phyloP scores from a whole-genome alignment of 2,113 vertebrate genomes.

The Clarias batrachus region DNA sequence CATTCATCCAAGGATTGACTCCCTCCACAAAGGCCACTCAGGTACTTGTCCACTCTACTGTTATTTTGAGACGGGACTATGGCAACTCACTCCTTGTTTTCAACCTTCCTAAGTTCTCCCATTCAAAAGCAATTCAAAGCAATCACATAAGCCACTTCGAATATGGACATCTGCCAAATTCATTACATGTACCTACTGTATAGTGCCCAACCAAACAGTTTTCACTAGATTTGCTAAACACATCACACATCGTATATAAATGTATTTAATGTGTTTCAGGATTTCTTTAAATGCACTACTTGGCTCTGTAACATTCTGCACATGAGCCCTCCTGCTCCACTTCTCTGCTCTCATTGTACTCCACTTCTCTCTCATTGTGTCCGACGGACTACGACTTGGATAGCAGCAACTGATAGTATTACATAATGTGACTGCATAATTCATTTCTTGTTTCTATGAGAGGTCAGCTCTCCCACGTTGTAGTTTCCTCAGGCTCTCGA shows the following conservation, averaged over 20 bases:
- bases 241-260: background rate
- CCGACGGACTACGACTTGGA: constrained; percentile 16
- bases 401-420: constrained; percentile 42
- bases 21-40: too few species aligned
- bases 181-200: too few species aligned
- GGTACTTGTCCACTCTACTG: too few species aligned
- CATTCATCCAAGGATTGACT: too few species aligned
- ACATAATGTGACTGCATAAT: constrained; percentile 43
- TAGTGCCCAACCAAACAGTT: background rate
- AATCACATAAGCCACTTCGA: too few species aligned
- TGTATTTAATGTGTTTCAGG: background rate
- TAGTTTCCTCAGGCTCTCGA: constrained; percentile 26
- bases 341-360: constrained; percentile 31
- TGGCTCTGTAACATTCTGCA: constrained; percentile 20
- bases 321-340: constrained; percentile 22
- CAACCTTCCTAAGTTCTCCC: too few species aligned
- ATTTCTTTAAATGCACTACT: background rate
- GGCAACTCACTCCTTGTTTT: too few species aligned
- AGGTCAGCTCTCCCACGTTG: constrained; percentile 9
- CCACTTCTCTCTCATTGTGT: constrained; percentile 35
- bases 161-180: too few species aligned
- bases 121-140: too few species aligned
- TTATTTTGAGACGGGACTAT: too few species aligned
- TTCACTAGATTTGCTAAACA: background rate
- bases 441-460: constrained; percentile 32